Base-by-base conservation (phyloP, 2,797 vertebrate species). In the Oreonectes daqikongensis region DNA sequence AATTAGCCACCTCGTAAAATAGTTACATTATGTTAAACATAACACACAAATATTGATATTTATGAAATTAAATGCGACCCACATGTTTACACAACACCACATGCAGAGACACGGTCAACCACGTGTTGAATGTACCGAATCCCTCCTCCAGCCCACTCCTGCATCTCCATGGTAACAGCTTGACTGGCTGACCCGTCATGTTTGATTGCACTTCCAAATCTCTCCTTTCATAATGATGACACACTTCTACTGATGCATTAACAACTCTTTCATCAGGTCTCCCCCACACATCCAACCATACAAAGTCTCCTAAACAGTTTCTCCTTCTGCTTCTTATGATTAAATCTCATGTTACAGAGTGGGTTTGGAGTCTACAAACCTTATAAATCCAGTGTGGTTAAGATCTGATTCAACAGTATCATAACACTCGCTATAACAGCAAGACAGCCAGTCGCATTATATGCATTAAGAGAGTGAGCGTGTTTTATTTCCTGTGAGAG, bases 151-250 rank as follows among this genome's bases (percentile, higher is more conserved):
- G 74, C 69, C 80, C 4, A 30, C 79, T 82, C 80, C 78, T 69
- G 70, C 30, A 63, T 89, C 79, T 81, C 90, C 87, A 90, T 90
- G 84, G 89, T 63, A 89, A 92, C 88, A 82, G 83, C 71, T 84
- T 84, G 46, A 48, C 72, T 76, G 86, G 84, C 79, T 85, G 82
- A 80, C 83, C 84, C 77, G 72, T 81, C 84, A 80, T 82, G 83
- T 79, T 74, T 86, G 74, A 88, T 81, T 85, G 84, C 69, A 76
- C 70, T 84, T 86, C 74, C 60, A 78, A 82, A 81, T 83, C 84
- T 81, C 68, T 59, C 50, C 42, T 79, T 48, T 82, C 81, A 81
- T 70, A 65, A 71, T 7, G 55, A 55, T 65, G 52, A 67, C 77
- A 69, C 30, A 72, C 70, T 82, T 79, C 26, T 76, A 68, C 69